Evolutionary conservation across 2,888 invertebrate species (phyloP).

Genomic region (Beris morrisii): DNA sequence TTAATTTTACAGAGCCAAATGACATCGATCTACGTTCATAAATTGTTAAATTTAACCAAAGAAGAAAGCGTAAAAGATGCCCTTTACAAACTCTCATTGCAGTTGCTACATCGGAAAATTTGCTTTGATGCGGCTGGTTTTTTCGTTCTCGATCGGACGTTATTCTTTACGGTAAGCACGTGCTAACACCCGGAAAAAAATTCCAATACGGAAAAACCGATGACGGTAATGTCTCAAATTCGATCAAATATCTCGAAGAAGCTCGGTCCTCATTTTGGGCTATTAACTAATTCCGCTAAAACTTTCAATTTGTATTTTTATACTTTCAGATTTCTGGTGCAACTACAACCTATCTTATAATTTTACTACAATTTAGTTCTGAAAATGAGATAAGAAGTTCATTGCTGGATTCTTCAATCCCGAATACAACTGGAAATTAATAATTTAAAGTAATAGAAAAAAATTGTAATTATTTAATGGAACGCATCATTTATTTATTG

Average conservation of each 20-base stretch:
- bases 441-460: no score
- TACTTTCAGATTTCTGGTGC: constrained; percentile 53
- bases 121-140: constrained; percentile 43
- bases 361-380: constrained; percentile 51
- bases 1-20: constrained; percentile 37
- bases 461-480: no score
- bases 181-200: neutral
- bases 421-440: no score
- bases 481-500: no score
- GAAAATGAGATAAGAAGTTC: constrained; percentile 18
- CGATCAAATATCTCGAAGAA: neutral
- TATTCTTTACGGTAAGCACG: constrained; percentile 40
- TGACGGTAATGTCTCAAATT: neutral
- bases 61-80: constrained; percentile 30
- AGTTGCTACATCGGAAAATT: constrained; percentile 42
- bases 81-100: constrained; percentile 40
- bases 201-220: neutral
- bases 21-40: constrained; percentile 39
- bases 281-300: neutral
- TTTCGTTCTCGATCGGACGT: constrained; percentile 38
- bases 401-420: constrained; percentile 2
- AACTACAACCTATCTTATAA: constrained; percentile 55
- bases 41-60: constrained; percentile 34
- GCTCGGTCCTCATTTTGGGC: constrained; percentile 44
- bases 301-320: constrained; percentile 12